Evolutionary conservation across 2,797 vertebrate species (phyloP).

Genomic region (Nannoperca obscura): DNA sequence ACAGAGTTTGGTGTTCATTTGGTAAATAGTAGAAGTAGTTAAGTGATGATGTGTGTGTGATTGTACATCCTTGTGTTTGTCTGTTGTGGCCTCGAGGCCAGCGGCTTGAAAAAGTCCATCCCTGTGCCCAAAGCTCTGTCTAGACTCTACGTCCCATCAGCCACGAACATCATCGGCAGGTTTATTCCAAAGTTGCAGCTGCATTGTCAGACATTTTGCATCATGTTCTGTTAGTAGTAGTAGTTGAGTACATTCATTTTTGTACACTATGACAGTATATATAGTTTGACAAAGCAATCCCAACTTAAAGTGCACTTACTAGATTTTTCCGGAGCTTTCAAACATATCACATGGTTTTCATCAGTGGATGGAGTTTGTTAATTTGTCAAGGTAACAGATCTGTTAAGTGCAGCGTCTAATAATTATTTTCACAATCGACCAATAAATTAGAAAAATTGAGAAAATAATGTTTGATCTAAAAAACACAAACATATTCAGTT

Average conservation of each 20-base stretch:
- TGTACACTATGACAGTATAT: not conserved
- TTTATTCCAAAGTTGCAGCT: not conserved
- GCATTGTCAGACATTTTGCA: not conserved
- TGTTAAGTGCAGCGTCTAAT: not conserved
- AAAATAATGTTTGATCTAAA: not conserved
- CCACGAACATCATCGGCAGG: not conserved
- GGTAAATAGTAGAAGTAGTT: constrained; percentile 17
- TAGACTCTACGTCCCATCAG: constrained; percentile 57
- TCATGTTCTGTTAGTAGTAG: not conserved
- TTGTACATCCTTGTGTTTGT: constrained; percentile 3
- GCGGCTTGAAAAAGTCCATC: constrained; percentile 19
- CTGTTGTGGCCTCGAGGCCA: constrained; percentile 21
- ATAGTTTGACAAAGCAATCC: not conserved
- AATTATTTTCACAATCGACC: not conserved
- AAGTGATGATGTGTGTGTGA: not conserved
- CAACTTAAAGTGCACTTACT: too few relatives aligned
- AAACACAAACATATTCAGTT: not conserved
- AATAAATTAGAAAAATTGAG: too few relatives aligned
- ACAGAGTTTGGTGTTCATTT: constrained; percentile 29
- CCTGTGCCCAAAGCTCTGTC: constrained; percentile 19
- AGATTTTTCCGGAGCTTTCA: not conserved
- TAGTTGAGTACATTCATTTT: too few relatives aligned
- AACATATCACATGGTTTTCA: not conserved
- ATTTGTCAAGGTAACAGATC: not conserved
- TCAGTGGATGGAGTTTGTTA: not conserved